These are phyloP conservation scores for Larimichthys crocea DNA, from an alignment of 2,113 vertebrate genomes.

Conservation along the genomic window DNA sequence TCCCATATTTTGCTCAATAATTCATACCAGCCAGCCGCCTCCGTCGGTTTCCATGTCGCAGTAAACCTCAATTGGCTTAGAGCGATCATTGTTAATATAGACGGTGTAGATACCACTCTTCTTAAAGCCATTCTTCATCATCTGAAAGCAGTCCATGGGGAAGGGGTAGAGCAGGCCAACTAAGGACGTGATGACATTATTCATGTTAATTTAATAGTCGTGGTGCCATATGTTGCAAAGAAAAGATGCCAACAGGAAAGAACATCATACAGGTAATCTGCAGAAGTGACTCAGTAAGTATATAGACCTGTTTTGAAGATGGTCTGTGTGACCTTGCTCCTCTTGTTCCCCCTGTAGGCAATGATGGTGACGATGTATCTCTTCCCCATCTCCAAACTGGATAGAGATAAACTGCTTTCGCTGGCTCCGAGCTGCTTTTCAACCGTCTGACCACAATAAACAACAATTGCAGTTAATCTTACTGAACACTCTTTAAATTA, in stretches of 20 bases:
- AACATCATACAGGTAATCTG: background rate
- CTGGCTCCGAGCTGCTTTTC: slow-evolving; percentile 79
- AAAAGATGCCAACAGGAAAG: background rate
- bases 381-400: slow-evolving; percentile 81
- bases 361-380: slow-evolving; percentile 83
- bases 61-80: slow-evolving; percentile 83
- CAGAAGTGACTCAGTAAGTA: background rate
- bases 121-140: slow-evolving; percentile 83
- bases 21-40: slow-evolving; percentile 89
- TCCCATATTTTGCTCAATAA: background rate
- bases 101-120: slow-evolving; percentile 85
- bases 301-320: slow-evolving; percentile 87
- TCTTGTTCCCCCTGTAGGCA: slow-evolving; percentile 84
- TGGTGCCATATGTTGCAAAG: background rate
- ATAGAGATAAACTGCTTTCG: slow-evolving; percentile 78
- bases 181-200: slow-evolving; percentile 50
- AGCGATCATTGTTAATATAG: slow-evolving; percentile 82
- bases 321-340: slow-evolving; percentile 82
- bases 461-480: slow-evolving; percentile 16
- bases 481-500: background rate
- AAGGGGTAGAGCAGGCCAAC: slow-evolving; percentile 81
- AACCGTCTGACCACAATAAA: slow-evolving; percentile 67
- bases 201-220: background rate
- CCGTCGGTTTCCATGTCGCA: slow-evolving; percentile 92
- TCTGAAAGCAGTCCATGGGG: slow-evolving; percentile 88